phyloP scores from a whole-genome alignment of 2,797 vertebrate species.

The Pachyuromys duprasi region DNA sequence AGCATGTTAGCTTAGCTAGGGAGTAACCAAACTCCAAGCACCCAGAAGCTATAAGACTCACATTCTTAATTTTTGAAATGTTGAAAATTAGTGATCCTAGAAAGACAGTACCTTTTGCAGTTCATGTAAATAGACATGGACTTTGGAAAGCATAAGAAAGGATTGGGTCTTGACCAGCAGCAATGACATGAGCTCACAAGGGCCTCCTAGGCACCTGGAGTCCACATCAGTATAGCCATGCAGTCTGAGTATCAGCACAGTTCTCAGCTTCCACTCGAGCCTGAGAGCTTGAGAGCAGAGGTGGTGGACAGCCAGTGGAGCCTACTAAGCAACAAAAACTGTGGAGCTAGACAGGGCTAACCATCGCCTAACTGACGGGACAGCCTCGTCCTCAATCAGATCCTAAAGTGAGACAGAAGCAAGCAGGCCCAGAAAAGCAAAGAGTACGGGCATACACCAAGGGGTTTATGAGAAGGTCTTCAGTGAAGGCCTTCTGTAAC shows the following conservation, averaged over 20 bases:
- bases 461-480: neutral
- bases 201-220: neutral
- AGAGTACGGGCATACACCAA: neutral
- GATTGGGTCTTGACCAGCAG: neutral
- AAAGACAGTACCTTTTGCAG: neutral
- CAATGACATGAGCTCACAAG: neutral
- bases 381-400: neutral
- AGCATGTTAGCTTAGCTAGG: neutral
- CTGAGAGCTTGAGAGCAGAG: neutral
- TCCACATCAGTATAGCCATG: neutral
- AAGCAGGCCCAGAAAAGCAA: too few species aligned
- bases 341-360: neutral
- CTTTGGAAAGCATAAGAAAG: neutral
- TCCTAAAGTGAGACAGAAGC: neutral
- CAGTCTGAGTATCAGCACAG: neutral
- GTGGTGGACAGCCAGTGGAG: neutral
- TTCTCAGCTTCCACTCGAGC: constrained; percentile 9
- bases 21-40: neutral
- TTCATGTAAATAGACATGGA: neutral
- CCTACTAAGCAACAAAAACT: neutral
- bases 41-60: neutral
- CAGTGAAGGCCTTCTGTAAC: neutral
- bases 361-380: neutral
- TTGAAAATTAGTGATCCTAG: neutral
- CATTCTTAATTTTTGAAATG: constrained; percentile 33